These are phyloP conservation scores for Euura saliciscinereae DNA, from an alignment of 1,140 invertebrate genomes.

Conservation along the genomic window DNA sequence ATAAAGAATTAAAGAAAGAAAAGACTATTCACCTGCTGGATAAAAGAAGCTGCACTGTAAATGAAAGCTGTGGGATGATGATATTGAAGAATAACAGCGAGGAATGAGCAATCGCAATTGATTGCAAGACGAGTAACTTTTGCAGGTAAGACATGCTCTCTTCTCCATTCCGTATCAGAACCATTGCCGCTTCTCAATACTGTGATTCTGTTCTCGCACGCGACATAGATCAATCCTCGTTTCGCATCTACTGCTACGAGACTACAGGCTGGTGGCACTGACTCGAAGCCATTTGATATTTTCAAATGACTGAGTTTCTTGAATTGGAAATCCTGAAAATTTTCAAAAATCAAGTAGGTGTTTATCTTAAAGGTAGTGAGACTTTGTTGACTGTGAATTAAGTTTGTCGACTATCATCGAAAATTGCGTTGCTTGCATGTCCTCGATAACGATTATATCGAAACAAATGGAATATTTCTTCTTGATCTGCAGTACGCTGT, in stretches of 20 bases:
- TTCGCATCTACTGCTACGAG: constrained; percentile 46
- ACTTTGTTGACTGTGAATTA: no score
- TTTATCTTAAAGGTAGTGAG: no score
- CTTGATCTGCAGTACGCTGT: no score
- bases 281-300: constrained; percentile 42
- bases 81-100: constrained; percentile 42
- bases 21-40: constrained; percentile 38
- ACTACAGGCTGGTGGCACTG: constrained; percentile 38
- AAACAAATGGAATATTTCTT: no score
- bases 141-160: constrained; percentile 42
- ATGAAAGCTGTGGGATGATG: constrained; percentile 39
- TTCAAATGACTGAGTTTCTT: constrained; percentile 41
- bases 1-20: constrained; percentile 8
- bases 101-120: constrained; percentile 50
- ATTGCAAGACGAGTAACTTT: constrained; percentile 40
- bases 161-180: constrained; percentile 41
- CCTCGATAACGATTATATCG: no score
- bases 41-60: constrained; percentile 44
- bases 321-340: constrained; percentile 52
- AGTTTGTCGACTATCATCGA: no score
- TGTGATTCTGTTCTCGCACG: constrained; percentile 45
- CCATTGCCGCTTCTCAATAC: constrained; percentile 40
- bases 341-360: not conserved
- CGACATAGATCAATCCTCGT: constrained; percentile 50
- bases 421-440: no score